Evolutionary conservation across 1,140 invertebrate genomes (phyloP).

Genomic region (Zaprionus ghesquierei): DNA sequence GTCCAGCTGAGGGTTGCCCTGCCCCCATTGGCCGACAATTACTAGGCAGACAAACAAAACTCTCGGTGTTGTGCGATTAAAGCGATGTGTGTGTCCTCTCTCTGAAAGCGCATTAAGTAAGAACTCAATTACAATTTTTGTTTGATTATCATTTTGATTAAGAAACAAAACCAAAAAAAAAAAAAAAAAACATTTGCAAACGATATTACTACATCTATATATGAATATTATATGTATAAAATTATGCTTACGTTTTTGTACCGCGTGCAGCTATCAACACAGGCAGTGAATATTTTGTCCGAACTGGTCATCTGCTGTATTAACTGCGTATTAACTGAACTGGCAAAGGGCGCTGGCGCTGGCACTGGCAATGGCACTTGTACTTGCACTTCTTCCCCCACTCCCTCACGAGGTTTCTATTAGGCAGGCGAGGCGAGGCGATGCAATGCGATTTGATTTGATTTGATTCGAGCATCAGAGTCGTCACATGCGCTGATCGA

Average conservation of each 20-base stretch:
- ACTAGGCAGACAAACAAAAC: slow-evolving; percentile 76
- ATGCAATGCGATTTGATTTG: not conserved
- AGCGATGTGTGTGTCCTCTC: slow-evolving; percentile 79
- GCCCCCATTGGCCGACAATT: slow-evolving; percentile 62
- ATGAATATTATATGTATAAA: slow-evolving; percentile 41
- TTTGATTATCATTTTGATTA: slow-evolving; percentile 48
- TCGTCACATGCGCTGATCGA: slow-evolving; percentile 5
- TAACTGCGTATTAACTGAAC: slow-evolving; percentile 21
- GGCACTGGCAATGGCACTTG: slow-evolving; percentile 26
- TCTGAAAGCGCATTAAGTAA: slow-evolving; percentile 81
- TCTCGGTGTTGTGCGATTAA: slow-evolving; percentile 66
- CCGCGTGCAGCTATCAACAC: slow-evolving; percentile 47
- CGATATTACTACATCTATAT: slow-evolving; percentile 27
- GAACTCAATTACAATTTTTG: slow-evolving; percentile 75
- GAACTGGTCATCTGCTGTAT: slow-evolving; percentile 14
- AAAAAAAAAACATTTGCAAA: slow-evolving; percentile 26
- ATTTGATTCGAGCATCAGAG: not conserved
- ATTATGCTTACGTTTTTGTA: slow-evolving; percentile 70
- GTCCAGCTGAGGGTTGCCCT: slow-evolving; percentile 41
- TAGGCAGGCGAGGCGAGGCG: slow-evolving; percentile 57
- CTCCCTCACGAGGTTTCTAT: slow-evolving; percentile 29
- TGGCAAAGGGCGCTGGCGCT: slow-evolving; percentile 29
- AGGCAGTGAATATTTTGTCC: slow-evolving; percentile 61
- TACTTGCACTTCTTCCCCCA: slow-evolving; percentile 16
- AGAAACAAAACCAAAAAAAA: slow-evolving; percentile 29